phyloP scores from a whole-genome alignment of 1,140 invertebrate species.

The Sycobia sp. region DNA sequence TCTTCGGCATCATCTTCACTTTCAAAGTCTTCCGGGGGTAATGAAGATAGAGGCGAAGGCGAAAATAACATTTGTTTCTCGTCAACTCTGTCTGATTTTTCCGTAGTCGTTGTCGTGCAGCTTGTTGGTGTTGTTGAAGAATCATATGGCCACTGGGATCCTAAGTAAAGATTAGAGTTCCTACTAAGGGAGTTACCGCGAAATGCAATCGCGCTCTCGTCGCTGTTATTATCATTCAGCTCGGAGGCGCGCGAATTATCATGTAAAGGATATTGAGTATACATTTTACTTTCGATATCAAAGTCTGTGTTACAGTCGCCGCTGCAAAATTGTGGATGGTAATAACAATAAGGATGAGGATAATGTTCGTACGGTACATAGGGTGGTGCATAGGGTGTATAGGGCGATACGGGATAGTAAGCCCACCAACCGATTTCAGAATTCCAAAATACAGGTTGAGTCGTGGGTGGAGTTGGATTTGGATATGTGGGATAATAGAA shows the following conservation, averaged over 20 bases:
- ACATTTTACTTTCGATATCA: background rate
- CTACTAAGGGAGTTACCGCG: constrained; percentile 4
- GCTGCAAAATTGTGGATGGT: constrained; percentile 2
- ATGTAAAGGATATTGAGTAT: background rate
- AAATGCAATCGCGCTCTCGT: background rate
- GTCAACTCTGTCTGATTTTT: background rate
- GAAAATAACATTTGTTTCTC: background rate
- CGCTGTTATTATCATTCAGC: background rate
- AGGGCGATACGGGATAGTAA: constrained; percentile 44
- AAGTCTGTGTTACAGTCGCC: background rate
- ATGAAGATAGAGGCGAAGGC: background rate
- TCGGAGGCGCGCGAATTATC: background rate
- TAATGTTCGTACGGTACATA: too few species aligned
- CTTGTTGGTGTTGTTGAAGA: background rate
- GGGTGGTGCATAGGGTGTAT: constrained; percentile 3
- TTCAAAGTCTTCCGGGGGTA: background rate
- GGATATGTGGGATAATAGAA: constrained; percentile 43
- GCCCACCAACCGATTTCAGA: constrained; percentile 47
- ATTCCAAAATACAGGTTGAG: constrained; percentile 33
- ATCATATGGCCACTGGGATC: constrained; percentile 4
- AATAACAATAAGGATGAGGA: constrained; percentile 18
- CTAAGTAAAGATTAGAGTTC: constrained; percentile 23
- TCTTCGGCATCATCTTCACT: background rate
- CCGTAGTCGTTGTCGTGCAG: background rate
- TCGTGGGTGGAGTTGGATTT: background rate